These are phyloP conservation scores for Chloropsis hardwickii DNA, from an alignment of 2,113 vertebrate species.

Conservation along the genomic window DNA sequence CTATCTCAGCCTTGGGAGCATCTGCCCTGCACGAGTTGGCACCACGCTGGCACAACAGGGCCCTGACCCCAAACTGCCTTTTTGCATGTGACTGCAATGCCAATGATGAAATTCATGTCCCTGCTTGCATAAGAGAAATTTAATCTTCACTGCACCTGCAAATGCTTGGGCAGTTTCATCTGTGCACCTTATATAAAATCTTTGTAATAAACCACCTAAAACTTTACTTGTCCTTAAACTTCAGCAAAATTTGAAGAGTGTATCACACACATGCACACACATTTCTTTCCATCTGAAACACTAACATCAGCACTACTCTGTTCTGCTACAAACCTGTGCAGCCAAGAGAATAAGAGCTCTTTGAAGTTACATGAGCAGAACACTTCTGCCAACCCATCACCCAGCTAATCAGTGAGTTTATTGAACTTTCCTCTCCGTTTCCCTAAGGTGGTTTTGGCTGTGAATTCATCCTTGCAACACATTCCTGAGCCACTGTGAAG, in stretches of 20 bases:
- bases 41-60: background rate
- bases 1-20: background rate
- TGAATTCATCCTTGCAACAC: background rate
- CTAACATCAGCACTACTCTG: background rate
- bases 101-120: background rate
- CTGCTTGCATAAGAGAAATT: background rate
- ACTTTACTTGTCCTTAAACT: background rate
- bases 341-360: background rate
- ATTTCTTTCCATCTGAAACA: background rate
- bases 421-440: background rate
- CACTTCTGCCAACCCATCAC: background rate
- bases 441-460: conserved; percentile 34
- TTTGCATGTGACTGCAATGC: background rate
- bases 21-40: background rate
- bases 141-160: background rate
- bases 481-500: background rate
- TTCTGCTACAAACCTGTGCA: background rate
- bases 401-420: background rate
- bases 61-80: background rate
- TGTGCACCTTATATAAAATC: background rate
- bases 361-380: background rate
- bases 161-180: background rate
- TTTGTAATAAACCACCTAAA: background rate
- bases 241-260: background rate
- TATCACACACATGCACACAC: background rate